Conservation (phyloP, 2,797 vertebrate genomes). For the Clarias laeviceps region DNA sequence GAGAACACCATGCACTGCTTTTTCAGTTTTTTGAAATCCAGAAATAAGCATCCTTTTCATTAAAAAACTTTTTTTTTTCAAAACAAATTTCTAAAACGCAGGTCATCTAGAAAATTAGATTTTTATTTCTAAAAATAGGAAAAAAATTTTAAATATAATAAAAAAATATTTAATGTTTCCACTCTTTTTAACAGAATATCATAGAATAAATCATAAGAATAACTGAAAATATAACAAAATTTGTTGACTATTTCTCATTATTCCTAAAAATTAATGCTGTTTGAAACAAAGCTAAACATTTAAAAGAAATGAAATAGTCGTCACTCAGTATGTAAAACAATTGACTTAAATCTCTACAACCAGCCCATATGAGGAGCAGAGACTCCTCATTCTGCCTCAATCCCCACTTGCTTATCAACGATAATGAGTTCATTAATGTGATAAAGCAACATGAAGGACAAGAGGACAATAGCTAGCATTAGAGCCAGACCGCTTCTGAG, state of each 20-base stretch:
- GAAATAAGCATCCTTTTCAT: neutral
- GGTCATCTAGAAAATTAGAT: neutral
- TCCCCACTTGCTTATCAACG: slow-evolving; percentile 78
- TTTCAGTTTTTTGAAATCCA: neutral
- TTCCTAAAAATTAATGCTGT: neutral
- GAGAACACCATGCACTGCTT: neutral
- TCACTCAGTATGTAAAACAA: slow-evolving; percentile 76
- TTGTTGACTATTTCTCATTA: neutral
- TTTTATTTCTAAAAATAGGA: neutral
- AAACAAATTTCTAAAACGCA: neutral
- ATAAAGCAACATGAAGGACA: slow-evolving; percentile 88
- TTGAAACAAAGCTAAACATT: neutral
- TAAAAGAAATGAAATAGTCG: slow-evolving; percentile 65
- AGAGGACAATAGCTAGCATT: slow-evolving; percentile 67
- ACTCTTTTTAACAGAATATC: neutral
- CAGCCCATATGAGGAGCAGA: slow-evolving; percentile 82
- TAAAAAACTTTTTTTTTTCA: too few species aligned
- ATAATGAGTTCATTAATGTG: slow-evolving; percentile 96
- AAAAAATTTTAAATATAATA: neutral
- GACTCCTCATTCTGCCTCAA: slow-evolving; percentile 90
- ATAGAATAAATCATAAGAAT: neutral
- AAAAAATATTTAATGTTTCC: neutral
- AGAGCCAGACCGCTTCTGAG: slow-evolving; percentile 63
- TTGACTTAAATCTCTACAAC: slow-evolving; percentile 71
- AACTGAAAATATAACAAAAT: neutral